Percentiles rank a stretch among this genome's conserved stretches.
Evolutionary conservation across 2,113 vertebrate species (phyloP).

Genomic region (Passer montanus): DNA sequence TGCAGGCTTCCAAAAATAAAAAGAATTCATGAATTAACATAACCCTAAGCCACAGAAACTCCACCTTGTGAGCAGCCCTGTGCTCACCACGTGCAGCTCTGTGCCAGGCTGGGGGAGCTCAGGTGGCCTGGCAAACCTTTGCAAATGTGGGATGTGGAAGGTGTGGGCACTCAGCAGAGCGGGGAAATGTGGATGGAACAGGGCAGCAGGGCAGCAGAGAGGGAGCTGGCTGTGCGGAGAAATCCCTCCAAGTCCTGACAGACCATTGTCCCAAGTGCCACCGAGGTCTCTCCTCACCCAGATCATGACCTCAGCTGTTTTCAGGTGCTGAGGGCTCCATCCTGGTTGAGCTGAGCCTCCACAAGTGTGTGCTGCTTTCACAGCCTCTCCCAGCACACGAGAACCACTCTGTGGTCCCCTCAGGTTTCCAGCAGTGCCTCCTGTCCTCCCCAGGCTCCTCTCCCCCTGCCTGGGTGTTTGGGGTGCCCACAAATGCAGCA

Average conservation of each 20-base stretch:
- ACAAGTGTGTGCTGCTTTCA: not conserved
- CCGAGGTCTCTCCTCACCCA: not conserved
- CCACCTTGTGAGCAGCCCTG: constrained; percentile 1
- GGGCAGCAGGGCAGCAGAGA: not conserved
- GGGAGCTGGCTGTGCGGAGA: not conserved
- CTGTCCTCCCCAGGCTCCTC: not conserved
- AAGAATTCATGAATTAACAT: not conserved
- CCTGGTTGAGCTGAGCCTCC: not conserved
- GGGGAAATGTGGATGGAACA: fast-evolving
- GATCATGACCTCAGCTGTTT: not conserved
- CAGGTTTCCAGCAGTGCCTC: not conserved
- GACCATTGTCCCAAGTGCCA: not conserved
- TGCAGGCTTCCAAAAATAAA: constrained; percentile 61
- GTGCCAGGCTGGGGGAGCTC: constrained; percentile 34
- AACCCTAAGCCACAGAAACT: constrained; percentile 67
- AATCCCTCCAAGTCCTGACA: not conserved
- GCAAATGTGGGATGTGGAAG: not conserved
- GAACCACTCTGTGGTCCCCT: not conserved
- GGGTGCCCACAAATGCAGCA: not conserved
- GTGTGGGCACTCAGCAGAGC: not conserved
- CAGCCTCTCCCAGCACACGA: not conserved
- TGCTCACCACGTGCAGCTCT: not conserved
- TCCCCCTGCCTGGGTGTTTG: no score
- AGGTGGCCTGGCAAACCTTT: not conserved
- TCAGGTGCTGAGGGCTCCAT: not conserved